Evolutionary conservation across 2,797 vertebrate genomes (phyloP).

Genomic region (Sebastes matsubarae): DNA sequence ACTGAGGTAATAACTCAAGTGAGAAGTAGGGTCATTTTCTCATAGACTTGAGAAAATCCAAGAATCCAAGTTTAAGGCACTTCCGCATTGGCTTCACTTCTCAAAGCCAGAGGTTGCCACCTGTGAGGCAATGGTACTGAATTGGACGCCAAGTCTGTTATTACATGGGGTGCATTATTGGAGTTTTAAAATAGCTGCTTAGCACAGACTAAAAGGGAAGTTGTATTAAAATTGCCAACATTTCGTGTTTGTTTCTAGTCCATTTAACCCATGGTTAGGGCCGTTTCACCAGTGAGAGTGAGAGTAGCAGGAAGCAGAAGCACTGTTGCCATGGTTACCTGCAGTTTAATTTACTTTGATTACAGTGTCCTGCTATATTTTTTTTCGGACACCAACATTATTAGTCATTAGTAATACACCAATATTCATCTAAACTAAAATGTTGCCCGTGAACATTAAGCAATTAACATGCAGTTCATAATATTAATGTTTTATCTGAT

Average conservation of each 20-base stretch:
- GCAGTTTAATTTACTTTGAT: neutral
- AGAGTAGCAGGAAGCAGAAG: neutral
- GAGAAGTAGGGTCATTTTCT: too few relatives aligned
- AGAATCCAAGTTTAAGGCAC: too few relatives aligned
- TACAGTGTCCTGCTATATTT: too few relatives aligned
- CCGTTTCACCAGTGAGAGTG: neutral
- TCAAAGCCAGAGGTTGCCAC: too few relatives aligned
- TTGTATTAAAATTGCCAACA: neutral
- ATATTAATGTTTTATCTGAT: too few relatives aligned
- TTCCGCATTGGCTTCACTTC: too few relatives aligned
- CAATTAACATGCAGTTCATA: too few relatives aligned
- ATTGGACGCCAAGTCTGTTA: neutral
- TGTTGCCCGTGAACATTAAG: neutral
- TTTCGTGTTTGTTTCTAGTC: neutral
- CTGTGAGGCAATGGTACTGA: neutral
- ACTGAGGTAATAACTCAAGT: too few relatives aligned
- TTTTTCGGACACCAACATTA: neutral
- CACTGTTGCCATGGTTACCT: neutral
- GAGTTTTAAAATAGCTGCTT: neutral
- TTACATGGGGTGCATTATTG: neutral
- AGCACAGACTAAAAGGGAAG: neutral
- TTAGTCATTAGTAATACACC: neutral
- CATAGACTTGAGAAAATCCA: too few relatives aligned
- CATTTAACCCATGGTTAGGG: neutral
- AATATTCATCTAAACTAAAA: neutral